Conservation (phyloP, 2,797 vertebrate genomes). For the Amblyraja radiata region DNA sequence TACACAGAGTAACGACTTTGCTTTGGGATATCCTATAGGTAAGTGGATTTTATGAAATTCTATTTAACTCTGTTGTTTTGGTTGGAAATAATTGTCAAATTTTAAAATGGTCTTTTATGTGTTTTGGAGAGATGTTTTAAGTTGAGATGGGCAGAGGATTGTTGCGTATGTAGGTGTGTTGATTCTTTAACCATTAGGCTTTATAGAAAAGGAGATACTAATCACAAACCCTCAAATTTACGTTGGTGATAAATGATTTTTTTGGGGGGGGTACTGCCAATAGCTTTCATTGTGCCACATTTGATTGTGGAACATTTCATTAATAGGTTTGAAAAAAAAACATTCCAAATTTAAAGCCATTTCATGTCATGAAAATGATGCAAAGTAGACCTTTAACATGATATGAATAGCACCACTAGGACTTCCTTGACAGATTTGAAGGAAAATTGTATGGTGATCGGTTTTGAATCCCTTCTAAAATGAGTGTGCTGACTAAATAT, state of each 20-base stretch:
- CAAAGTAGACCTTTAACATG: not conserved
- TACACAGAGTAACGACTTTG: constrained; percentile 98
- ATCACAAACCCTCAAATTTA: constrained; percentile 45
- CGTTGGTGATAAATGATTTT: not conserved
- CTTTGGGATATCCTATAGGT: constrained; percentile 95
- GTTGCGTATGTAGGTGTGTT: constrained; percentile 38
- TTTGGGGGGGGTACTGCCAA: constrained; percentile 47
- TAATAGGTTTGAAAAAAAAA: not conserved
- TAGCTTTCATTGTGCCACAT: constrained; percentile 38
- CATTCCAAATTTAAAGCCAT: not conserved
- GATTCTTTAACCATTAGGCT: not conserved
- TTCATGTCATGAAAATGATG: not conserved
- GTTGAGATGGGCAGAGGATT: constrained; percentile 36
- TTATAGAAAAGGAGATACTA: constrained; percentile 48
- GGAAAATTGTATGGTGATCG: too few species aligned
- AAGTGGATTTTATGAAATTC: constrained; percentile 50
- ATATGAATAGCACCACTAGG: not conserved
- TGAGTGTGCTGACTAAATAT: not conserved
- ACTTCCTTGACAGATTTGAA: not conserved
- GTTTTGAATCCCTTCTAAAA: not conserved
- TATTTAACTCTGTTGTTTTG: constrained; percentile 35
- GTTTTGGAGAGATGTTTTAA: not conserved
- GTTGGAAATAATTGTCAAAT: constrained; percentile 30
- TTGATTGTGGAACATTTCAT: not conserved
- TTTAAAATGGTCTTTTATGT: constrained; percentile 1